Evolutionary conservation across 1,140 invertebrate species (phyloP), one percentile per base, ranked within the genome.

Genomic region (Drepana arcuata): DNA sequence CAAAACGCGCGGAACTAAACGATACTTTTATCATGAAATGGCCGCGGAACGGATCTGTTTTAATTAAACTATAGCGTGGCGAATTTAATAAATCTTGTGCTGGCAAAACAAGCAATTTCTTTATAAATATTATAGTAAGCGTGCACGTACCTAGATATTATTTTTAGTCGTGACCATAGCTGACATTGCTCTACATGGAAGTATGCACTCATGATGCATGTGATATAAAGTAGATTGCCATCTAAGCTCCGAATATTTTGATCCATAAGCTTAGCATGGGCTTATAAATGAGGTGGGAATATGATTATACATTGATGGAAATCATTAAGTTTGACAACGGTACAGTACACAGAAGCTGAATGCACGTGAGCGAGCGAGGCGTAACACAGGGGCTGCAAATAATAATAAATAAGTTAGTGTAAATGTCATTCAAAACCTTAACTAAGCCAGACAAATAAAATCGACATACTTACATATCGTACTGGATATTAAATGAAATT

Each of bases 1-100:
- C 35, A 48, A 57, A 51, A 36, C 15, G 36, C 36, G 35, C 41
- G 49, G 36, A 57, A 46, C 44, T 50, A 51, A 50, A 32, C 31
- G 38, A 14, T 15, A 12, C 34, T 44, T 48, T 47, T 40, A 44
- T 25, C 25, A 25, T 34, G 24, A n/a, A 35, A 36, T 27, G 28
- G 26, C 12, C 27, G 51, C 34, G 34, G 41, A 49, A 49, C 51
- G 41, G 18, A 46, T 34, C 33, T 46, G 42, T 49, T 54, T 52
- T 48, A 44, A 52, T 48, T 52, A 24, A 37, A 39, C 32, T 44
- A 31, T 41, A 27, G 14, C 44, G 30, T 14, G 34, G 34, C 37
- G 49, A 34, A 48, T 52, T 41, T 26, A 16, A 48, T 48, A 37
- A 52, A 52, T 48, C 44, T 52, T 36, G 16, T n/a, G 18, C 12